Percentiles rank a stretch among this genome's conserved stretches.
Conservation (phyloP, 2,888 invertebrate species). For the Capitulum mitella region DNA sequence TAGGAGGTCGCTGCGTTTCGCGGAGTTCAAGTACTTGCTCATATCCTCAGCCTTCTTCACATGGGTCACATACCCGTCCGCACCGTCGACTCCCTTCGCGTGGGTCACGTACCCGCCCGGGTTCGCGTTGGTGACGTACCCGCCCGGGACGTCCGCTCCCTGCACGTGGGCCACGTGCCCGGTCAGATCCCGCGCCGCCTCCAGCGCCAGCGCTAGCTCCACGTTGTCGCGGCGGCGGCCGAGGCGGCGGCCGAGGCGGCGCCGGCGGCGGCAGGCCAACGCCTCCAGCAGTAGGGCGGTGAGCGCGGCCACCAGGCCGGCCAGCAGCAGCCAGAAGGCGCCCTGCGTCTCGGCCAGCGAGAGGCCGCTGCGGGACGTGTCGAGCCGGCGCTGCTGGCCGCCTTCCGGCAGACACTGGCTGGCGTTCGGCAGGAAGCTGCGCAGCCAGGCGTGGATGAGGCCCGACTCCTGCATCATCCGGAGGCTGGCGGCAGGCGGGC, state of each 20-base stretch:
- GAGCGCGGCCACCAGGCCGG: background rate
- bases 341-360: background rate
- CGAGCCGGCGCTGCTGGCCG: background rate
- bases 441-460: slow-evolving; percentile 9
- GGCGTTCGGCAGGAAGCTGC: background rate
- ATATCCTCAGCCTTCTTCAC: too few species aligned
- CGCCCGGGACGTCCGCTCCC: too few species aligned
- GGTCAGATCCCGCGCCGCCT: background rate
- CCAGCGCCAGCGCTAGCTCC: background rate
- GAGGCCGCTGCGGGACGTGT: background rate
- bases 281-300: background rate
- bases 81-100: too few species aligned
- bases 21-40: too few species aligned
- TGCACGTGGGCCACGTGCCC: background rate
- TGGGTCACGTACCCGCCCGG: too few species aligned
- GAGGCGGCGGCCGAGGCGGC: background rate
- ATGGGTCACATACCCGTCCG: too few species aligned
- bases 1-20: too few species aligned
- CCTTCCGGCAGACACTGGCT: background rate
- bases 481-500: background rate
- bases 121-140: too few species aligned
- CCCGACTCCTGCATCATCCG: background rate
- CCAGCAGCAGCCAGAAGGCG: background rate
- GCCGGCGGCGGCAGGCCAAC: background rate
- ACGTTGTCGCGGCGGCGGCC: background rate